These are phyloP conservation scores for Bombus pyrosoma DNA, from an alignment of 1,140 invertebrate species.

Conservation along the genomic window DNA sequence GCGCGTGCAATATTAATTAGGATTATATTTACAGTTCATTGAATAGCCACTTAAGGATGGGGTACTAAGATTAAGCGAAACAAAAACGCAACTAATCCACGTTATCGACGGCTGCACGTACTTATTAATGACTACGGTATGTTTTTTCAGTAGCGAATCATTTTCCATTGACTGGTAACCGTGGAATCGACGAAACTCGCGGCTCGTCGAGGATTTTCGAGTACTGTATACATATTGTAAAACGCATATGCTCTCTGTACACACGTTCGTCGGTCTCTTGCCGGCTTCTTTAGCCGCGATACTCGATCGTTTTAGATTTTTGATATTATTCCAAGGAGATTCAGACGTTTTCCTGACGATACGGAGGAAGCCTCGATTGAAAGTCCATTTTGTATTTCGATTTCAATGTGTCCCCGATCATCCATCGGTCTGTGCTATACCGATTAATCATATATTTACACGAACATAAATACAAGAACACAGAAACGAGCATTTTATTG, in stretches of 20 bases:
- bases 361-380: slow-evolving; percentile 35
- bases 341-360: slow-evolving; percentile 20
- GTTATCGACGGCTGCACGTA: slow-evolving; percentile 40
- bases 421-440: not conserved
- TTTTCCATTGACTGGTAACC: slow-evolving; percentile 36
- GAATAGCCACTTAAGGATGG: slow-evolving; percentile 59
- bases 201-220: slow-evolving; percentile 32
- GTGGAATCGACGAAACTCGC: slow-evolving; percentile 2
- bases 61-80: slow-evolving; percentile 72
- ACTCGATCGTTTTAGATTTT: slow-evolving; percentile 42
- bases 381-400: slow-evolving; percentile 42
- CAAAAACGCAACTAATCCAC: slow-evolving; percentile 14
- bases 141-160: slow-evolving; percentile 25
- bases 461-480: not conserved
- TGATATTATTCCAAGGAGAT: slow-evolving; percentile 25
- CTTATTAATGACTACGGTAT: slow-evolving; percentile 7
- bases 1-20: slow-evolving; percentile 81
- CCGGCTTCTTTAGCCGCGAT: slow-evolving; percentile 19
- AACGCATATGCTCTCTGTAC: slow-evolving; percentile 36
- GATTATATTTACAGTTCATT: slow-evolving; percentile 45
- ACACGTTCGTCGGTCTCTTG: slow-evolving; percentile 36
- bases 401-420: slow-evolving; percentile 3
- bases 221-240: slow-evolving; percentile 43
- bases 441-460: not conserved
- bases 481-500: not conserved